Evolutionary conservation across 1,140 invertebrate genomes (phyloP).

Genomic region (Drosophila orosa): DNA sequence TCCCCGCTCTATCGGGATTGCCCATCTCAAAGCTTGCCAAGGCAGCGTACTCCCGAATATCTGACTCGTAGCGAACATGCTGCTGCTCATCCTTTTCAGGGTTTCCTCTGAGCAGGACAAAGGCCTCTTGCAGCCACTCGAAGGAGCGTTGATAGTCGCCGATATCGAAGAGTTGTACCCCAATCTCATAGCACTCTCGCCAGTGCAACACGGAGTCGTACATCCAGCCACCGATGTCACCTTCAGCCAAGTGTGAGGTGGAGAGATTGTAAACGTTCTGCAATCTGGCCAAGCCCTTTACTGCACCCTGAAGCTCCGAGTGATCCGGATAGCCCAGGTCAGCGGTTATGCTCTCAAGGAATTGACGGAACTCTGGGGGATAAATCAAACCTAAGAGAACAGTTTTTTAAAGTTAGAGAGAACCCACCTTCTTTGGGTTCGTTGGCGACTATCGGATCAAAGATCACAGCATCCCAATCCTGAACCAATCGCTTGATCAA

Average conservation of each 20-base stretch:
- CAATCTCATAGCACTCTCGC: slow-evolving; percentile 71
- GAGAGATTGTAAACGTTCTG: slow-evolving; percentile 68
- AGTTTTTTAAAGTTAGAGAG: not conserved
- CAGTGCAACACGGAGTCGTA: slow-evolving; percentile 37
- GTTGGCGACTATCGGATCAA: slow-evolving; percentile 24
- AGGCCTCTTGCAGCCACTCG: slow-evolving; percentile 55
- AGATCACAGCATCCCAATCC: slow-evolving; percentile 61
- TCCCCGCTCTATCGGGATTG: slow-evolving; percentile 11
- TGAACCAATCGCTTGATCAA: slow-evolving; percentile 65
- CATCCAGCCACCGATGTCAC: slow-evolving; percentile 28
- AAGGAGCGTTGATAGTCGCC: slow-evolving; percentile 25
- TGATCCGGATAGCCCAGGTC: slow-evolving; percentile 42
- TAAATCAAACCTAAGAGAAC: not conserved
- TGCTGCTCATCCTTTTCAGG: not conserved
- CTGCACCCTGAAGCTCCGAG: slow-evolving; percentile 59
- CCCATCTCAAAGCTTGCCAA: slow-evolving; percentile 63
- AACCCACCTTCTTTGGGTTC: slow-evolving; percentile 37
- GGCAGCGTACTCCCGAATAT: slow-evolving; percentile 62
- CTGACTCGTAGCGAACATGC: not conserved
- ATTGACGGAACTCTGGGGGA: slow-evolving; percentile 17
- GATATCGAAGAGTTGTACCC: slow-evolving; percentile 54
- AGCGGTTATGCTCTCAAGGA: slow-evolving; percentile 5
- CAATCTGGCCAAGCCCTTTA: slow-evolving; percentile 55
- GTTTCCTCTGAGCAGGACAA: slow-evolving; percentile 19
- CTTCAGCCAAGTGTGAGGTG: slow-evolving; percentile 46